A percentile compares a stretch with the other conserved stretches of the same genome.
These are phyloP conservation scores for Chiroxiphia lanceolata DNA, from an alignment of 2,797 vertebrate genomes.

Conservation along the genomic window DNA sequence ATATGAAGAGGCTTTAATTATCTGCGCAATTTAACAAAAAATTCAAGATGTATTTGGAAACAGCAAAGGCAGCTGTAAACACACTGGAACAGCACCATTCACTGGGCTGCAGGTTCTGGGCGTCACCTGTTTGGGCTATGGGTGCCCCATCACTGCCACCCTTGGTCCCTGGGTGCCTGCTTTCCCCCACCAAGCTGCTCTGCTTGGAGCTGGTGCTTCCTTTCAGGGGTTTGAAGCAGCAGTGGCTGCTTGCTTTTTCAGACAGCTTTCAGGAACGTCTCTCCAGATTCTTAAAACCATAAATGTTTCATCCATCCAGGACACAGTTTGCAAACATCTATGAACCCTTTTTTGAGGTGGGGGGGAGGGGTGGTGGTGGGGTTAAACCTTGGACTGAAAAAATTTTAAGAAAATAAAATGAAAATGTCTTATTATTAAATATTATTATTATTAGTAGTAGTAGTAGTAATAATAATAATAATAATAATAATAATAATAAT, in stretches of 20 bases:
- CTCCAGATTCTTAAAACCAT: not conserved
- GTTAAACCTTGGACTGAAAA: not conserved
- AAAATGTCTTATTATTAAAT: not conserved
- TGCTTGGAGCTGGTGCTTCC: not conserved
- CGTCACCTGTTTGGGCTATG: fast-evolving
- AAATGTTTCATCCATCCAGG: not conserved
- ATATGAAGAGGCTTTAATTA: constrained; percentile 81
- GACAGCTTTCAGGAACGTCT: not conserved
- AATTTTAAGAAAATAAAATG: not conserved
- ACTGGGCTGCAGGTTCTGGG: not conserved
- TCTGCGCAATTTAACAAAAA: constrained; percentile 79
- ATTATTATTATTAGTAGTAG: not conserved
- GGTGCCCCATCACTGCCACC: not conserved
- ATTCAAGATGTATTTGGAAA: constrained; percentile 69
- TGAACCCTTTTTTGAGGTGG: fast-evolving
- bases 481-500: not conserved
- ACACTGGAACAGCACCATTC: not conserved
- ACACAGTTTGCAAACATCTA: not conserved
- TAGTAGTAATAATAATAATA: not conserved
- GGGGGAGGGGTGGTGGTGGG: fast-evolving
- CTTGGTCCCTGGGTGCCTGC: not conserved
- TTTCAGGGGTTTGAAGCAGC: not conserved
- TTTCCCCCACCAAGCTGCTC: not conserved
- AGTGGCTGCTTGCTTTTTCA: not conserved
- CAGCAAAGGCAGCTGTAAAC: constrained; percentile 21